phyloP scores from a whole-genome alignment of 1,140 invertebrate genomes.

The Drosophila lacteicornis region DNA sequence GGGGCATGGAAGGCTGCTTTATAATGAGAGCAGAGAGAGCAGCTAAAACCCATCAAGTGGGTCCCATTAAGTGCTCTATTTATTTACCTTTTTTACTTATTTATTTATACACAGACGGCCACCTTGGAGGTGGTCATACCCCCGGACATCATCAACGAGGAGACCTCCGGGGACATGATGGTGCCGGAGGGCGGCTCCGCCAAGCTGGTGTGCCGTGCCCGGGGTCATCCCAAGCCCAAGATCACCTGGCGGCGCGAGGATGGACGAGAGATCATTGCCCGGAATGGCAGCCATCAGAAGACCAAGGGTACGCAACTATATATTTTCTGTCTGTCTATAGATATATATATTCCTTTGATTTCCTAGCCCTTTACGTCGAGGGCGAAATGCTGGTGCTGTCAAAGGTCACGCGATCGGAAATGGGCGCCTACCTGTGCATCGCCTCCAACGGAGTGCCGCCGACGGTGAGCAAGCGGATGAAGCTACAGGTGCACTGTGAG shows the following conservation, averaged over 20 bases:
- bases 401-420: slow-evolving; percentile 93
- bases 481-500: slow-evolving; percentile 94
- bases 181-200: slow-evolving; percentile 95
- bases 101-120: slow-evolving; percentile 87
- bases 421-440: slow-evolving; percentile 94
- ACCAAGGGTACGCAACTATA: slow-evolving; percentile 87
- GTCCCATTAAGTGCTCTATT: background rate
- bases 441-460: slow-evolving; percentile 92
- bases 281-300: slow-evolving; percentile 89
- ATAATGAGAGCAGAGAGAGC: slow-evolving; percentile 25
- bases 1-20: background rate
- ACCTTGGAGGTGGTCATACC: slow-evolving; percentile 95
- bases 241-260: slow-evolving; percentile 95
- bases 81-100: background rate
- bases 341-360: slow-evolving; percentile 3
- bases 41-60: slow-evolving; percentile 4
- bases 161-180: slow-evolving; percentile 95
- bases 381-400: slow-evolving; percentile 91
- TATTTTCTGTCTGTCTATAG: slow-evolving; percentile 4
- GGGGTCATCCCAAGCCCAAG: slow-evolving; percentile 93
- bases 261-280: slow-evolving; percentile 91
- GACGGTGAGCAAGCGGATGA: slow-evolving; percentile 92
- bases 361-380: slow-evolving; percentile 88
- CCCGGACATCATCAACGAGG: slow-evolving; percentile 94
- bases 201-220: slow-evolving; percentile 93